phyloP scores from a whole-genome alignment of 2,797 vertebrate genomes.

The Psittacula derbiana region DNA sequence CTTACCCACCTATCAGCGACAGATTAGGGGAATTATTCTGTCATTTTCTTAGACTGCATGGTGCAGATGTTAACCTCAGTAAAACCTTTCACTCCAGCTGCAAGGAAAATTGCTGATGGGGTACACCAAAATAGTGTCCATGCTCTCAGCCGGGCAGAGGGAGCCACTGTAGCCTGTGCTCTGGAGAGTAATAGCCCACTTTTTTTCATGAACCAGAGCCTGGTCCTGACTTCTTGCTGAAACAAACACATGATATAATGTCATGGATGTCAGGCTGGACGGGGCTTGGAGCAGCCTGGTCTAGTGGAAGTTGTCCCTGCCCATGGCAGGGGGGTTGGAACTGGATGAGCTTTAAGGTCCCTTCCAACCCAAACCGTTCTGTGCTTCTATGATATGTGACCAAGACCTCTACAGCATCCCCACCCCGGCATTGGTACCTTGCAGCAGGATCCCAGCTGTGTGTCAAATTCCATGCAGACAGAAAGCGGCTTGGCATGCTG shows the following conservation, averaged over 20 bases:
- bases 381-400: not conserved
- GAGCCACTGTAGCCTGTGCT: not conserved
- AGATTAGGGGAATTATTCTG: not conserved
- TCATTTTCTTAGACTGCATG: not conserved
- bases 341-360: not conserved
- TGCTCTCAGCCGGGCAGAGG: not conserved
- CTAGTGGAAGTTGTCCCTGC: not conserved
- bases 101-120: not conserved
- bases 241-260: not conserved
- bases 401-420: not conserved
- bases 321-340: not conserved
- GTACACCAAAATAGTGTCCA: not conserved
- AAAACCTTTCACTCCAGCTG: not conserved
- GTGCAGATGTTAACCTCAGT: not conserved
- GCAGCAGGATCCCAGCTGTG: not conserved
- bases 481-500: not conserved
- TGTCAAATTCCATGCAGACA: not conserved
- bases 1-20: not conserved
- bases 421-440: too few relatives aligned
- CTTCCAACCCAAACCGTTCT: not conserved
- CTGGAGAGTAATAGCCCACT: not conserved
- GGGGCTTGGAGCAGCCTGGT: not conserved
- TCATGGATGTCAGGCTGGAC: rapidly evolving
- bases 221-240: not conserved
- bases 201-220: not conserved